Percentiles rank a stretch among this genome's conserved stretches.
Conservation (phyloP, 2,888 invertebrate genomes). For the Cyclophora punctaria region DNA sequence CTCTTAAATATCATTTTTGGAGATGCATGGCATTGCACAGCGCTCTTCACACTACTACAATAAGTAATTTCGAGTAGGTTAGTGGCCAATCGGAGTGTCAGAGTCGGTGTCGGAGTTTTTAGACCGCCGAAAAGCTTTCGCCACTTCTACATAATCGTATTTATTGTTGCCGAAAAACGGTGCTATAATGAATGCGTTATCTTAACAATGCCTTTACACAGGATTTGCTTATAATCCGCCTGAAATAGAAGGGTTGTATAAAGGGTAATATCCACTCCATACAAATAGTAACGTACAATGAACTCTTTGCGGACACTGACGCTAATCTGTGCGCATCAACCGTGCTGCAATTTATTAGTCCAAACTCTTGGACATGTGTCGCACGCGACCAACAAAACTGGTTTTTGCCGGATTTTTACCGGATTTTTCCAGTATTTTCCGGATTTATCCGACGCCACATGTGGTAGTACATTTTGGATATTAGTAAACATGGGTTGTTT, state of each 20-base stretch:
- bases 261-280: slow-evolving; percentile 31
- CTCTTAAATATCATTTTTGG: no score
- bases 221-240: no score
- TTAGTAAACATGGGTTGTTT: slow-evolving; percentile 1
- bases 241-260: no score
- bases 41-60: no score
- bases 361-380: slow-evolving; percentile 17
- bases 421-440: slow-evolving; percentile 9
- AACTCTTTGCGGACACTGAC: slow-evolving; percentile 34
- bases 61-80: no score
- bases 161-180: no score
- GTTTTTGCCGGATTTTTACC: slow-evolving; percentile 14
- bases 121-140: not conserved
- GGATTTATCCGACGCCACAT: not conserved
- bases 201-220: no score
- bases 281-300: slow-evolving; percentile 33
- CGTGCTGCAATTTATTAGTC: slow-evolving; percentile 17
- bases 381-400: slow-evolving; percentile 19
- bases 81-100: not conserved
- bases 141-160: no score
- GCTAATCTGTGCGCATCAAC: slow-evolving; percentile 27
- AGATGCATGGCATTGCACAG: no score
- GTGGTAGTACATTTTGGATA: not conserved
- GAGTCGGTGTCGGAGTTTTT: not conserved
- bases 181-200: no score